Evolutionary conservation across 2,888 invertebrate species (phyloP), one percentile per base, ranked within the genome.

Genomic region (Melanchra persicariae): DNA sequence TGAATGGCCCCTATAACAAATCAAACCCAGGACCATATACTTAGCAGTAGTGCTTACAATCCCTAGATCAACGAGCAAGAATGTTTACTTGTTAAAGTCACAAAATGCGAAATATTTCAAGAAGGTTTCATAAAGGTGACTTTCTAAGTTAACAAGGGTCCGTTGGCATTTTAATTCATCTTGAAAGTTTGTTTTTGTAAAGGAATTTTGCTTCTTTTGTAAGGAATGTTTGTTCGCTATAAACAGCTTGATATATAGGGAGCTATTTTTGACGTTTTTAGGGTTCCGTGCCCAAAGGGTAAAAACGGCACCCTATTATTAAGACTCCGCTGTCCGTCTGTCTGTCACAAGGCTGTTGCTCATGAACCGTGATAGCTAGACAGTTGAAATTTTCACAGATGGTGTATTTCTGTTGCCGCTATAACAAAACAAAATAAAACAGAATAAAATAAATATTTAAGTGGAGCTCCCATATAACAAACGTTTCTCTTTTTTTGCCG

Each of bases 111-210:
- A 54, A n/a, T 24, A 67, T 55, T 52, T 78, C n/a, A 15, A 51
- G 19, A 72, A 72, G 17, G 37, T 71, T 59, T 37, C 15, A 12
- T 15, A 57, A 65, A 70, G 43, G 59, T 51, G 43, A 61, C 8
- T 58, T 64, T 64, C 15, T 4, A 6, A 59, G 34, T 22, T 37
- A 30, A 8, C n/a, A 43, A 34, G 26, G 26, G 43, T 9, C 61
- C 61, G 26, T 47, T 49, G 54, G 52, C 19, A 58, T 79, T 79
- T 67, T 34, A 49, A 67, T 63, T 61, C 47, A 5, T 55, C 54
- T 34, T 15, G 10, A 19, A 45, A 55, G 17, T 66, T 49, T 19
- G 22, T 43, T 45, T 55, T 65, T 57, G 6, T 22, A 24, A 26
- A 65, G 57, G 37, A 62, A 59, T 71, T 49, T 40, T 26, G 64